A percentile compares a stretch with the other conserved stretches of the same genome.
Conservation (phyloP, 2,888 invertebrate genomes). For the Agrotis puta region DNA sequence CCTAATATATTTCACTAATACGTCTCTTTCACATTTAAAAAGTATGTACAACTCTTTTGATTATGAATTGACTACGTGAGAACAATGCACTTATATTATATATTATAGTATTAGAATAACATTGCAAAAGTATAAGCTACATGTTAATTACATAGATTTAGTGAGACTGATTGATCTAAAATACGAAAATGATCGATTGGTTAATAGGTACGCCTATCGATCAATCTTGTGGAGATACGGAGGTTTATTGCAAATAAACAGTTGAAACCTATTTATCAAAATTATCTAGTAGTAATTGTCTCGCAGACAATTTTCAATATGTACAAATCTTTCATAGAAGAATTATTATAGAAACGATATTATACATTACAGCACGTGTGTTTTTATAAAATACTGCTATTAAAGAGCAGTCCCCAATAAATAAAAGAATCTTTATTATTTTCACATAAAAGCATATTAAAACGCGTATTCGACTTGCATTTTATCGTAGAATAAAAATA, state of each 20-base stretch:
- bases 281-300: no score
- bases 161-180: constrained; percentile 9
- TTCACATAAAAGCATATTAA: background rate
- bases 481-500: constrained; percentile 17
- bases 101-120: background rate
- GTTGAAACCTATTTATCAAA: constrained; percentile 6
- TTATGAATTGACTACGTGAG: constrained; percentile 38
- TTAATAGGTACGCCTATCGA: background rate
- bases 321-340: background rate
- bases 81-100: constrained; percentile 18
- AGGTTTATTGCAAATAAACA: constrained; percentile 3
- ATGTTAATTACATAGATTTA: constrained; percentile 4
- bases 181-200: constrained; percentile 1
- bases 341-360: background rate
- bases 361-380: background rate
- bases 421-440: background rate
- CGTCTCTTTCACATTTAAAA: constrained; percentile 74
- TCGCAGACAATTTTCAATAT: background rate
- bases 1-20: constrained; percentile 81
- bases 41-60: constrained; percentile 66
- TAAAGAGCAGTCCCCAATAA: no score
- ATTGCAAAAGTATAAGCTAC: constrained; percentile 9
- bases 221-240: constrained; percentile 7
- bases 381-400: background rate
- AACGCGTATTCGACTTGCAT: background rate